Base-by-base conservation (phyloP, 2,888 invertebrate species). In the Aethes cnicana region DNA sequence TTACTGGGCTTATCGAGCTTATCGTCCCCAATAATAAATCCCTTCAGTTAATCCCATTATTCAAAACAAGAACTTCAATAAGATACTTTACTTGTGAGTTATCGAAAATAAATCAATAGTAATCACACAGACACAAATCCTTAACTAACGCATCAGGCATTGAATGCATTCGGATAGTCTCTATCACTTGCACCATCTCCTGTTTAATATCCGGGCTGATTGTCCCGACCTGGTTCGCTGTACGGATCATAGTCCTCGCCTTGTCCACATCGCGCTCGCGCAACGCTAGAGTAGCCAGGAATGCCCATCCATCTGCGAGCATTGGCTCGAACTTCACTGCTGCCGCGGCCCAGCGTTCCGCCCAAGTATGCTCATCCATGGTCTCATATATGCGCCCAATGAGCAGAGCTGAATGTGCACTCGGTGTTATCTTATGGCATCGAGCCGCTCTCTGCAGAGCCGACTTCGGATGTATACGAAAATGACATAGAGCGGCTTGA, bases 301-400 rank as follows among this genome's bases (percentile, higher is more conserved):
- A 64, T 2, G 84, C 86, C 89, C 89, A 89, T 0, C 78, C 89
- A 61, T 89, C 85, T 2, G 88, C 72, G 18, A 88, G 62, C 17
- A 76, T 59, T 1, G 88, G 85, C 55, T 88, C 89, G 14, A 66
- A 49, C 47, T 82, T 81, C 0, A 88, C 84, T 26, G 88, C 81
- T 26, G 61, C 77, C 0, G 84, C 70, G 3, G 76, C 74, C 89
- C 89, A 89, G 6, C 84, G 77, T 54, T 84, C 78, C 6, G 88
- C 81, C 42, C 77, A 62, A 16, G 54, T 54, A n/a, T 70, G 66
- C 16, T 85, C 77, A 1, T 69, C 71, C 47, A 81, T 52, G 47
- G 57, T 69, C 1, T 52, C 66, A 59, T 83, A 84, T 56, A 85
- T 73, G 26, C 84, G 69, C 35, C 73, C 79, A 48, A 89, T 77